Conservation (phyloP, 2,797 vertebrate genomes). For the Lepus oiostolus region DNA sequence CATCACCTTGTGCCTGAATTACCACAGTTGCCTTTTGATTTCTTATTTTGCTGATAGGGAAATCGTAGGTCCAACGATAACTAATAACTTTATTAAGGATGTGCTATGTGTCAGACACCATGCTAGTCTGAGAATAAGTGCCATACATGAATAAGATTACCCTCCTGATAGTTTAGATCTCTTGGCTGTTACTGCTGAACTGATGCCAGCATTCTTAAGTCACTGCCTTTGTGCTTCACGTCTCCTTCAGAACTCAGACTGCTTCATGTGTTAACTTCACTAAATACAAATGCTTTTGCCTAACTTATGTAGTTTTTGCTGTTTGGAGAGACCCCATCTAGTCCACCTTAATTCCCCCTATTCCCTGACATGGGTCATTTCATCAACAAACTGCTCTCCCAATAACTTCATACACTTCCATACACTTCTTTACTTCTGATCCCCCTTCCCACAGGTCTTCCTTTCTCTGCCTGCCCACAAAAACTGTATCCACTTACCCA, state of each 20-base stretch:
- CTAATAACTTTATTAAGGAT: slow-evolving; percentile 13
- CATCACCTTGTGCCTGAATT: not conserved
- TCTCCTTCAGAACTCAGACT: not conserved
- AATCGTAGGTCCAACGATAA: not conserved
- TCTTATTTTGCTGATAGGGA: not conserved
- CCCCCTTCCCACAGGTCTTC: not conserved
- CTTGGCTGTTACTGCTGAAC: not conserved
- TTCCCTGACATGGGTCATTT: not conserved
- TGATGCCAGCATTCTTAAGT: not conserved
- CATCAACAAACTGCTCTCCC: not conserved
- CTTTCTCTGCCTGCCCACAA: not conserved
- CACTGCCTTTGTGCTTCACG: not conserved
- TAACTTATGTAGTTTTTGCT: not conserved
- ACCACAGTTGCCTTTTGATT: not conserved
- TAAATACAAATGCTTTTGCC: not conserved
- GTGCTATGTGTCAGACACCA: not conserved
- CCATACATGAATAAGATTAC: not conserved
- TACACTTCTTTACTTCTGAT: not conserved
- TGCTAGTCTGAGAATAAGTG: not conserved
- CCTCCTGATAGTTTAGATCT: not conserved
- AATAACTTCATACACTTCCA: not conserved
- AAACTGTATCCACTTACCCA: not conserved
- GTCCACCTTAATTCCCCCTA: not conserved
- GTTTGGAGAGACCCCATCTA: not conserved
- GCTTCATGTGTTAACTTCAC: not conserved